These are phyloP conservation scores for Tokudaia muenninki DNA, from an alignment of 2,797 vertebrate genomes.

Conservation along the genomic window DNA sequence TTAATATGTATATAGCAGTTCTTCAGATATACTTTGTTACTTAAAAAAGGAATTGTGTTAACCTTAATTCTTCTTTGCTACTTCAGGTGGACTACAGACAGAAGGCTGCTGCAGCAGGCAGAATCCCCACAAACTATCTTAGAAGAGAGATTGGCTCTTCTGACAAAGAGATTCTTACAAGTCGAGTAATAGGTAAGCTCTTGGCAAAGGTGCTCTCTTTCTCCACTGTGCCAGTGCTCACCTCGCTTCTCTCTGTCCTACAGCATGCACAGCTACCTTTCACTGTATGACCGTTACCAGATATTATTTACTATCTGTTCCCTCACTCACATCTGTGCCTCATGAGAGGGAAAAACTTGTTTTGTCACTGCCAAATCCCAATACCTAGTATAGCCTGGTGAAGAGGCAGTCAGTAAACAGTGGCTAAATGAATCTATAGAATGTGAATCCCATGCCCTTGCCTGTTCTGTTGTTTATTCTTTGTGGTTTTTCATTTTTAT, in stretches of 20 bases:
- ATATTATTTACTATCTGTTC: background rate
- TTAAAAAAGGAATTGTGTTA: constrained; percentile 23
- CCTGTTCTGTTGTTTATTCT: background rate
- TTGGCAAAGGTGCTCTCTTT: background rate
- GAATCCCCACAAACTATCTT: constrained; percentile 98
- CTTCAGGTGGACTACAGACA: constrained; percentile 97
- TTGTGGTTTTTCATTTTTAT: constrained; percentile 65
- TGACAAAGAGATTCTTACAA: constrained; percentile 97
- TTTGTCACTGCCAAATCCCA: constrained; percentile 13
- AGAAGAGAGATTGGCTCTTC: constrained; percentile 95
- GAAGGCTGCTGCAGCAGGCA: constrained; percentile 97
- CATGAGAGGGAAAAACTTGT: background rate
- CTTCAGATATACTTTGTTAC: constrained; percentile 33
- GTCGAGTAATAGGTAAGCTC: constrained; percentile 95
- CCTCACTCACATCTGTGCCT: background rate
- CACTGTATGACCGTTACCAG: background rate
- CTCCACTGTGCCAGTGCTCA: background rate
- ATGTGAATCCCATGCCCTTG: background rate
- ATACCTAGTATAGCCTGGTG: background rate
- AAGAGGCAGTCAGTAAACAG: constrained; percentile 47
- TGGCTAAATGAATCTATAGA: constrained; percentile 39
- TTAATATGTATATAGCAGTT: background rate
- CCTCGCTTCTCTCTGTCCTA: constrained; percentile 39
- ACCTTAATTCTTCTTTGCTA: constrained; percentile 49
- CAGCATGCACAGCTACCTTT: background rate